phyloP scores from a whole-genome alignment of 2,888 invertebrate species.

The Xestia c-nigrum region DNA sequence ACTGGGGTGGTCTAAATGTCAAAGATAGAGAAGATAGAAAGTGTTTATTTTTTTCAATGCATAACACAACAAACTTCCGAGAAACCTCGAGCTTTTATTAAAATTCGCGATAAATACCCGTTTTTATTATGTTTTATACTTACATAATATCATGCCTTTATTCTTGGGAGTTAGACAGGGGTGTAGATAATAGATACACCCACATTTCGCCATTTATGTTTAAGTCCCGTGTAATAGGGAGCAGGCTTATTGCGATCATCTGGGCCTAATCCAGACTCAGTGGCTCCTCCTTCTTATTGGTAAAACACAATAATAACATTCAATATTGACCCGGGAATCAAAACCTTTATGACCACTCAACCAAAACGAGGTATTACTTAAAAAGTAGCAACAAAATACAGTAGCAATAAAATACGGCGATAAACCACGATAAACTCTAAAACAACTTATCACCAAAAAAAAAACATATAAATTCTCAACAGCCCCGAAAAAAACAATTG shows the following conservation, averaged over 20 bases:
- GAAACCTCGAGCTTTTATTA: too few species aligned
- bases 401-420: not conserved
- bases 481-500: conserved; percentile 14
- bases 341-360: not conserved
- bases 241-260: not conserved
- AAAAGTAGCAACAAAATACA: not conserved
- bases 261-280: not conserved
- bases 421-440: not conserved
- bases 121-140: too few species aligned
- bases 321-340: too few species aligned
- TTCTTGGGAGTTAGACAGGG: too few species aligned
- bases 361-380: not conserved
- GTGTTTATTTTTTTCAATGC: not conserved
- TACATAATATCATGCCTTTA: too few species aligned
- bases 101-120: too few species aligned
- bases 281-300: not conserved
- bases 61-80: too few species aligned
- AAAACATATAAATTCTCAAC: not conserved
- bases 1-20: conserved; percentile 32
- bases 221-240: not conserved
- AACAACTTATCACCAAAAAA: not conserved
- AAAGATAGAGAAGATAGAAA: too few species aligned
- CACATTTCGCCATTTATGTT: too few species aligned
- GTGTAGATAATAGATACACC: too few species aligned
- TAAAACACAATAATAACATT: not conserved